phyloP scores from a whole-genome alignment of 2,113 vertebrate species.

The Jacana jacana region DNA sequence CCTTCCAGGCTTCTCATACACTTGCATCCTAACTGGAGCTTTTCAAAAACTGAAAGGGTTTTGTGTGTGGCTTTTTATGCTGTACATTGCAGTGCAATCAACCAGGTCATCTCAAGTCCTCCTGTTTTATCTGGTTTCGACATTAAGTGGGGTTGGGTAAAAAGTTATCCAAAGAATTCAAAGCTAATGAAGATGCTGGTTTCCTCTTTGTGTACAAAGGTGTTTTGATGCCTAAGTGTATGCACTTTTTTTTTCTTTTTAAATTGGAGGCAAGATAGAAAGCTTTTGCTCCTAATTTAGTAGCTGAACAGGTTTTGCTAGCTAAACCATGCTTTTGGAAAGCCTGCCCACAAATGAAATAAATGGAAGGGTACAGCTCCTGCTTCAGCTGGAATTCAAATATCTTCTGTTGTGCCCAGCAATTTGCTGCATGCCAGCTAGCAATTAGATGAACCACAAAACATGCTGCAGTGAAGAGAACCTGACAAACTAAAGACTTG shows the following conservation, averaged over 20 bases:
- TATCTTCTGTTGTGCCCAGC: not conserved
- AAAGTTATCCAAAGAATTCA: not conserved
- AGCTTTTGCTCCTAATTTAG: not conserved
- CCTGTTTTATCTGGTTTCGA: not conserved
- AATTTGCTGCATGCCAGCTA: not conserved
- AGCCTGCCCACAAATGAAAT: not conserved
- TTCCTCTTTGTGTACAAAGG: not conserved
- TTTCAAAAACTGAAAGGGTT: not conserved
- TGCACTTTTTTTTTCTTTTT: not conserved
- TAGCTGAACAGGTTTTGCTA: slow-evolving; percentile 5
- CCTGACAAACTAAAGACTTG: not conserved
- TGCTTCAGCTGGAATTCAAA: not conserved
- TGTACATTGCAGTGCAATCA: not conserved
- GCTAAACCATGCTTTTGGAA: not conserved
- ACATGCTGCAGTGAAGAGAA: not conserved
- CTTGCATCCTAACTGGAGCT: not conserved
- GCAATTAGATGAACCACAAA: slow-evolving; percentile 35
- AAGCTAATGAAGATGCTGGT: not conserved
- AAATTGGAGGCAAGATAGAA: not conserved
- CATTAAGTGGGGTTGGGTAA: not conserved
- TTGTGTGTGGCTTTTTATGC: not conserved
- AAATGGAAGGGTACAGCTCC: not conserved
- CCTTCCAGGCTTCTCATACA: not conserved
- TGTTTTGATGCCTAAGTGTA: not conserved
- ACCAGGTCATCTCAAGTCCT: not conserved